Conservation (phyloP, 2,113 vertebrate genomes). For the Sitta europaea region DNA sequence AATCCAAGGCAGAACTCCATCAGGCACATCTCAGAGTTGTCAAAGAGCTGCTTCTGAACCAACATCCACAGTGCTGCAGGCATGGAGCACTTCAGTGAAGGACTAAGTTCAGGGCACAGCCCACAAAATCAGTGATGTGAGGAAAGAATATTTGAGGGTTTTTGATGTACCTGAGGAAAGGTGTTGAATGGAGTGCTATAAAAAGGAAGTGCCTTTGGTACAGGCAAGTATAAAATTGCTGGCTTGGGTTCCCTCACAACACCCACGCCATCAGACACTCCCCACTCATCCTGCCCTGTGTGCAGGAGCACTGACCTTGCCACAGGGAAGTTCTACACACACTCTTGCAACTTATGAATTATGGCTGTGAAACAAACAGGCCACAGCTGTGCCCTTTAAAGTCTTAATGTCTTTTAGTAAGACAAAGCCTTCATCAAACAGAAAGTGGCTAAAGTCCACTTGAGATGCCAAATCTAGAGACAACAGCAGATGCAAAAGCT, state of each 20-base stretch:
- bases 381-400: neutral
- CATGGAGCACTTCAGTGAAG: rapidly evolving
- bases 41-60: neutral
- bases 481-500: neutral
- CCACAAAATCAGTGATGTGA: neutral
- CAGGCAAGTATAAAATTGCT: neutral
- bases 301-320: neutral
- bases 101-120: neutral
- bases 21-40: neutral
- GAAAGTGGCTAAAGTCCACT: neutral
- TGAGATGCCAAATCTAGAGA: neutral
- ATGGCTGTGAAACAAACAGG: neutral
- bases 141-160: neutral
- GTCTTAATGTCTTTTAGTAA: neutral
- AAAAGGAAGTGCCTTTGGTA: neutral
- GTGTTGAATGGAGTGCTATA: neutral
- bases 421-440: neutral
- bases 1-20: neutral
- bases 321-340: neutral
- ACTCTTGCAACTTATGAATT: neutral
- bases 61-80: neutral
- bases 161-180: neutral
- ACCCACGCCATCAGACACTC: neutral
- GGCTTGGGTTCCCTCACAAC: neutral
- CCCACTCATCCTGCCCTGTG: neutral